These are phyloP conservation scores for Eupithecia abbreviata DNA, from an alignment of 2,888 invertebrate species.

Conservation along the genomic window DNA sequence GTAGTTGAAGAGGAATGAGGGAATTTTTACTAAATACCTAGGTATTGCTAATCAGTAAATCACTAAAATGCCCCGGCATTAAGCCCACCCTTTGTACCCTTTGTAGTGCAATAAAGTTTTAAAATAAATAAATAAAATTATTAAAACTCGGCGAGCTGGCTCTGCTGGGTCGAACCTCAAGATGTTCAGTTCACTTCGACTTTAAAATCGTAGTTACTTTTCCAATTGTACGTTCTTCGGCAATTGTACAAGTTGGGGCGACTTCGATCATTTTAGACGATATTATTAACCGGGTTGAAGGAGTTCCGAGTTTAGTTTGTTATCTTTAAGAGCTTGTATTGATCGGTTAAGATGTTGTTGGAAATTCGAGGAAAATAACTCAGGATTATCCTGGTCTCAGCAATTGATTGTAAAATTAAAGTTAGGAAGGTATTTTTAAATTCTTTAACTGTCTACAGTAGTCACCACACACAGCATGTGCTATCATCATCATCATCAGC, in stretches of 20 bases:
- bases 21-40: no score
- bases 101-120: no score
- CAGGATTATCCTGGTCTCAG: not conserved
- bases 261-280: slow-evolving; percentile 35
- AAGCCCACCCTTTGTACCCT: no score
- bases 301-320: not conserved
- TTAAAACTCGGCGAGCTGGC: not conserved
- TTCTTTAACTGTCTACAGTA: no score
- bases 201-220: slow-evolving; percentile 42
- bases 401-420: not conserved
- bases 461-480: no score
- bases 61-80: not conserved
- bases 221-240: slow-evolving; percentile 29
- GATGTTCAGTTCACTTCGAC: slow-evolving; percentile 38
- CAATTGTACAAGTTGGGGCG: slow-evolving; percentile 10
- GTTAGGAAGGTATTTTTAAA: no score
- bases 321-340: not conserved
- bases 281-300: slow-evolving; percentile 23
- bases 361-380: not conserved
- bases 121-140: no score
- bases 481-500: no score
- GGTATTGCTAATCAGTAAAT: not conserved
- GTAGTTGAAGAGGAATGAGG: no score
- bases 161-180: slow-evolving; percentile 16
- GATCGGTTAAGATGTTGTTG: not conserved